phyloP scores from a whole-genome alignment of 2,888 invertebrate species.

The Xylophagus ater region DNA sequence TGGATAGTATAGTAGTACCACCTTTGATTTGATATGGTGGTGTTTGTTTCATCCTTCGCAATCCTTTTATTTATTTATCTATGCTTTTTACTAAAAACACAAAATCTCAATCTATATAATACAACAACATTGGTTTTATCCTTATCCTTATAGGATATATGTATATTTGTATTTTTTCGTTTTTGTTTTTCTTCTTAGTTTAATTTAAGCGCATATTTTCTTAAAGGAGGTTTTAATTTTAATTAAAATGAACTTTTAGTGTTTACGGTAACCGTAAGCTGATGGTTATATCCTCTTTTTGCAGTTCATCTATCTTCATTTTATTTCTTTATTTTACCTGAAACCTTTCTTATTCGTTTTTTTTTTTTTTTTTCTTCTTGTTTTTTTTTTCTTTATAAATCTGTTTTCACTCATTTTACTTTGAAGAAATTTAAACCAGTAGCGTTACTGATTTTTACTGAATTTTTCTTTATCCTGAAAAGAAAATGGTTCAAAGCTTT shows the following conservation, averaged over 20 bases:
- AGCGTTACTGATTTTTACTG: neutral
- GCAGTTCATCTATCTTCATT: constrained; percentile 17
- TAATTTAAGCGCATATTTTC: constrained; percentile 17
- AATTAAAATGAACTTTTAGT: constrained; percentile 19
- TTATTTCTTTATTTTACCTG: too few relatives aligned
- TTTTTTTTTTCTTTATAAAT: constrained; percentile 8
- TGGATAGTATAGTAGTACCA: constrained; percentile 10
- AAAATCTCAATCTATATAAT: too few relatives aligned
- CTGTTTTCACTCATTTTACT: neutral
- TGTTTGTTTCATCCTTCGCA: too few relatives aligned
- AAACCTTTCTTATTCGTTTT: too few relatives aligned
- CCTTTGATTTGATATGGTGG: constrained; percentile 6
- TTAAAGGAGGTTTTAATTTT: constrained; percentile 18
- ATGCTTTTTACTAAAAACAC: too few relatives aligned
- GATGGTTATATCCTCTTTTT: constrained; percentile 12
- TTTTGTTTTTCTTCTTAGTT: constrained; percentile 11
- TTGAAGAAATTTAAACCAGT: neutral
- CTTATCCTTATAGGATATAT: too few relatives aligned
- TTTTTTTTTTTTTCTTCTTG: constrained; percentile 6
- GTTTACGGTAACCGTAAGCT: constrained; percentile 15
- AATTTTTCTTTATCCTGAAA: too few relatives aligned
- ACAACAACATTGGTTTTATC: too few relatives aligned
- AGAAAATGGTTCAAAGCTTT: too few relatives aligned
- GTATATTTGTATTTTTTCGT: too few relatives aligned
- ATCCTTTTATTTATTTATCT: too few relatives aligned